Conservation (phyloP, 2,797 vertebrate species). For the Phalanger gymnotis region DNA sequence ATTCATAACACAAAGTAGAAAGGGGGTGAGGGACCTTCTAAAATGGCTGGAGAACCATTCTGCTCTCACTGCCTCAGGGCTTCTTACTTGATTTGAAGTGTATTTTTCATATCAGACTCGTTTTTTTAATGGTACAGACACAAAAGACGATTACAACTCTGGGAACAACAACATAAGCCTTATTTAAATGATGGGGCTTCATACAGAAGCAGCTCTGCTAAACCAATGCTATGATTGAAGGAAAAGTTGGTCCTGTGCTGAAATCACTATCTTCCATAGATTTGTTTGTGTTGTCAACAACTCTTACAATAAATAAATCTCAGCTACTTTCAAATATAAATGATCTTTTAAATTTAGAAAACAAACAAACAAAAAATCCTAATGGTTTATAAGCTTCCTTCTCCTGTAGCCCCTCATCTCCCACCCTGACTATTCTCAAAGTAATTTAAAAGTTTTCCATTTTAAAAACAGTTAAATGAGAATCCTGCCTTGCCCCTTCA, state of each 20-base stretch:
- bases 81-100: constrained; percentile 70
- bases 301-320: constrained; percentile 52
- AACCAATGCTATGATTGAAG: constrained; percentile 58
- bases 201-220: constrained; percentile 50
- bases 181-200: constrained; percentile 55
- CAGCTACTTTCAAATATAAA: constrained; percentile 40
- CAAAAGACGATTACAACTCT: constrained; percentile 66
- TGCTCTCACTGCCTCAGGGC: constrained; percentile 59
- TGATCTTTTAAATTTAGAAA: constrained; percentile 57
- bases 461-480: constrained; percentile 51
- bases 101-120: constrained; percentile 49
- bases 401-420: constrained; percentile 38
- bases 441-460: constrained; percentile 47
- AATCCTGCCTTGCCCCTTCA: constrained; percentile 43
- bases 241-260: constrained; percentile 60
- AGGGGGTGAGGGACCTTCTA: background rate
- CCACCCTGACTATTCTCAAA: constrained; percentile 53
- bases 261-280: constrained; percentile 61
- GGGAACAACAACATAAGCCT: constrained; percentile 49
- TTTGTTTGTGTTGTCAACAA: constrained; percentile 63
- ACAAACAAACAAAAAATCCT: background rate
- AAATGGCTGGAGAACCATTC: background rate
- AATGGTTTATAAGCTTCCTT: constrained; percentile 56
- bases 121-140: constrained; percentile 48
- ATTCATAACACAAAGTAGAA: background rate